Conservation (phyloP, 2,797 vertebrate species). For the Chelon auratus region DNA sequence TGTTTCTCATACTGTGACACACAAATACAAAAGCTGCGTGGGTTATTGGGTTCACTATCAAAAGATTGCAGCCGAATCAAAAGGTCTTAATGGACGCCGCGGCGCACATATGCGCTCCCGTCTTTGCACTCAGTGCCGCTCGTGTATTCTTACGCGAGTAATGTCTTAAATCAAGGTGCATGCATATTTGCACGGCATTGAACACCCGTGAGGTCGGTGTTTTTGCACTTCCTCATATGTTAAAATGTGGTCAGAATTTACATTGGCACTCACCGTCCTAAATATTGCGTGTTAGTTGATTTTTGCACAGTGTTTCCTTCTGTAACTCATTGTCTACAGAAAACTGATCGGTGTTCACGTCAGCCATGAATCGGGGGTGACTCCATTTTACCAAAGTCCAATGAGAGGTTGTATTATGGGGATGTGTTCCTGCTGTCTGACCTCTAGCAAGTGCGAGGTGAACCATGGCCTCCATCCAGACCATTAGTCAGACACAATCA, state of each 20-base stretch:
- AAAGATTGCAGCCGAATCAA: constrained; percentile 70
- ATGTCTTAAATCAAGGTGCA: constrained; percentile 52
- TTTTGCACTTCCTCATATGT: not conserved
- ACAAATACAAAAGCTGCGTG: constrained; percentile 78
- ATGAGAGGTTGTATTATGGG: constrained; percentile 49
- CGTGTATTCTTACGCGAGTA: constrained; percentile 44
- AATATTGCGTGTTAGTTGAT: not conserved
- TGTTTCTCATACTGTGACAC: constrained; percentile 77
- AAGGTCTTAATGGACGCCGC: constrained; percentile 70
- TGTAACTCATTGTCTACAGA: constrained; percentile 7
- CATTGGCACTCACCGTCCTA: not conserved
- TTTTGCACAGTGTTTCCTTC: not conserved
- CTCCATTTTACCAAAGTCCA: constrained; percentile 42
- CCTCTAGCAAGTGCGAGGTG: constrained; percentile 79
- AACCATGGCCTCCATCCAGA: constrained; percentile 79
- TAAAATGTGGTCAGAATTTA: constrained; percentile 4
- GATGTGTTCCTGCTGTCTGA: constrained; percentile 73
- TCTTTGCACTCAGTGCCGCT: constrained; percentile 40
- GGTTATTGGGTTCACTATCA: constrained; percentile 75
- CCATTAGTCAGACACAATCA: constrained; percentile 84
- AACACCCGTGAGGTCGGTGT: constrained; percentile 9
- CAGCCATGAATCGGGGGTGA: constrained; percentile 17
- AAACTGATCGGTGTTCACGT: constrained; percentile 22
- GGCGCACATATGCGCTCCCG: constrained; percentile 45
- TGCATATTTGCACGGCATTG: constrained; percentile 24